Percentiles rank a stretch among this genome's conserved stretches.
phyloP scores from a whole-genome alignment of 2,113 vertebrate species.

The Melierax canorus region DNA sequence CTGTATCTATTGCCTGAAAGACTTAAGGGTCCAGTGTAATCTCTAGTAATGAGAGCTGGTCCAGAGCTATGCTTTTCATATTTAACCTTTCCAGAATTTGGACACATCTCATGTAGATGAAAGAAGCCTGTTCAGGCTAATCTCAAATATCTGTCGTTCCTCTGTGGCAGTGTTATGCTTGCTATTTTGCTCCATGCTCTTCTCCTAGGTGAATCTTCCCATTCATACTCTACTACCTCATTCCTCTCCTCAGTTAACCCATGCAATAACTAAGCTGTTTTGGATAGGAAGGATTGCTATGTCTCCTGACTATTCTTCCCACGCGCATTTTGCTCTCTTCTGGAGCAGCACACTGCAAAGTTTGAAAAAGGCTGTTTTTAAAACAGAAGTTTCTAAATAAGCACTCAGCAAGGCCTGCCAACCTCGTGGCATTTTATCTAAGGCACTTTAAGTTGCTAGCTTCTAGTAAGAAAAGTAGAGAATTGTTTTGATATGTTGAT shows the following conservation, averaged over 20 bases:
- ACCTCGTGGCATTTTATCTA: background rate
- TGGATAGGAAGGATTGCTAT: background rate
- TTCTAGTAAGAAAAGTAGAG: background rate
- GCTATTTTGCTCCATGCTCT: accelerated
- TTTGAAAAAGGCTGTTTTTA: background rate
- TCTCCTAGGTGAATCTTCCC: background rate
- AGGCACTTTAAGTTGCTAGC: background rate
- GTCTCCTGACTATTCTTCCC: background rate
- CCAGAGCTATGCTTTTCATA: background rate
- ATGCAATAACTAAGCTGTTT: background rate
- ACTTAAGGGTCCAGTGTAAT: background rate
- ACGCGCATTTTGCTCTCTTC: background rate
- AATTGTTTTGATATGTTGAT: background rate
- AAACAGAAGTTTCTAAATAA: background rate
- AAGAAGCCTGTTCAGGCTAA: background rate
- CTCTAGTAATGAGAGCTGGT: background rate
- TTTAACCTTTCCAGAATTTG: background rate
- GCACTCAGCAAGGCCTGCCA: background rate
- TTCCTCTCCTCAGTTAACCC: background rate
- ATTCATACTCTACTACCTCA: background rate
- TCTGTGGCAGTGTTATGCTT: background rate
- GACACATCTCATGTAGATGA: background rate
- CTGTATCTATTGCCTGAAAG: background rate
- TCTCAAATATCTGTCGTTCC: background rate
- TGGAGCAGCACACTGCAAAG: background rate